These are phyloP conservation scores for Muscicapa striata DNA, from an alignment of 2,797 vertebrate species.

Conservation along the genomic window DNA sequence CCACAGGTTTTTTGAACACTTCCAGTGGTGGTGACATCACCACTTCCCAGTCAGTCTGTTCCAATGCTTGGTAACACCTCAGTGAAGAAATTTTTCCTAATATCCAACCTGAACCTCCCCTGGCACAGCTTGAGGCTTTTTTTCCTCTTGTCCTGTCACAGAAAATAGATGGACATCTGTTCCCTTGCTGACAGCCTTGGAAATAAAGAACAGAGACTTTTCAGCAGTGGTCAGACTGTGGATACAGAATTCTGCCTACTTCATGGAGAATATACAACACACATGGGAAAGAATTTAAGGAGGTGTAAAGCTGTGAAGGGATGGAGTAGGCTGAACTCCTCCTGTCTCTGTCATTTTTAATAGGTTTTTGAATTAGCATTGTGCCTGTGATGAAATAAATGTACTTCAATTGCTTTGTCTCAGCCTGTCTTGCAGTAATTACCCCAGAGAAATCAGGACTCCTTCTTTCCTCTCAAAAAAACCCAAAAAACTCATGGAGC, in stretches of 20 bases:
- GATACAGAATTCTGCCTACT: not conserved
- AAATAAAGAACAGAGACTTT: not conserved
- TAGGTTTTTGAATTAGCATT: slow-evolving; percentile 16
- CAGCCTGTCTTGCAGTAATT: not conserved
- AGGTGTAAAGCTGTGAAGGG: slow-evolving; percentile 33
- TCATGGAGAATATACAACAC: not conserved
- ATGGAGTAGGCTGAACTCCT: slow-evolving; percentile 17
- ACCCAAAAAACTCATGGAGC: not conserved
- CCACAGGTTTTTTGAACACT: not conserved
- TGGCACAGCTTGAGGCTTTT: not conserved
- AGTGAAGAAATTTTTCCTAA: not conserved
- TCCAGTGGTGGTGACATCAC: not conserved
- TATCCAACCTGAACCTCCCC: not conserved
- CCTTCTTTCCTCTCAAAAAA: not conserved
- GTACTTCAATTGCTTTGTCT: not conserved
- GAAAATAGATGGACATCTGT: not conserved
- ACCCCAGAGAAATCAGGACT: slow-evolving; percentile 22
- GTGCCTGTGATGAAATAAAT: slow-evolving; percentile 8
- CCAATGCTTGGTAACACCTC: not conserved
- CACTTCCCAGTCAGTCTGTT: not conserved
- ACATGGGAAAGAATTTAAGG: not conserved
- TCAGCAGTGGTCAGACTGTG: not conserved
- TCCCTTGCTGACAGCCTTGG: not conserved
- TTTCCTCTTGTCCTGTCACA: not conserved
- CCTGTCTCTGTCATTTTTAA: not conserved